Evolutionary conservation across 2,113 vertebrate genomes (phyloP).

Genomic region (Hylia prasina): DNA sequence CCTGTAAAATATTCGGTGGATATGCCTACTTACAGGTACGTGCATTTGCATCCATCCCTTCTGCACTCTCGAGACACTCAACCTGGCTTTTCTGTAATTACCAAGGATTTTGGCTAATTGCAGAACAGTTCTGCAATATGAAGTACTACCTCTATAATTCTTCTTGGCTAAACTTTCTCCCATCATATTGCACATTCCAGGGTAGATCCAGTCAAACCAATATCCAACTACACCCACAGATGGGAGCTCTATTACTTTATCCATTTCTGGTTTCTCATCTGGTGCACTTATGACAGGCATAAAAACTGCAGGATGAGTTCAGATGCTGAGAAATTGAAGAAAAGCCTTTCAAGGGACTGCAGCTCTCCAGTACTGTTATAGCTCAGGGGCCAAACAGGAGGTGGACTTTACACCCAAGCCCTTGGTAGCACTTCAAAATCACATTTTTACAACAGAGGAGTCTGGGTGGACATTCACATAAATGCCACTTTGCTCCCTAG

Average conservation of each 20-base stretch:
- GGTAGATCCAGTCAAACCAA: background rate
- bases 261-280: background rate
- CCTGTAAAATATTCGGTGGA: background rate
- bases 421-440: background rate
- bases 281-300: rapidly evolving
- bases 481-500: background rate
- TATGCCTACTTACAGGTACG: background rate
- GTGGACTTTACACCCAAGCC: background rate
- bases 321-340: background rate
- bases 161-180: background rate
- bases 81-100: background rate
- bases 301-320: background rate
- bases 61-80: background rate
- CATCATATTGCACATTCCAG: background rate
- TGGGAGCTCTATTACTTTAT: background rate
- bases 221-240: background rate
- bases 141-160: background rate
- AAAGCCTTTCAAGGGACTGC: background rate
- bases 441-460: background rate
- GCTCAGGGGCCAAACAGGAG: background rate
- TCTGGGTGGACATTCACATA: background rate
- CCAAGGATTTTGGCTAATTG: background rate
- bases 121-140: background rate
- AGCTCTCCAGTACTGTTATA: background rate
- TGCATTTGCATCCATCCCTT: background rate